These are phyloP conservation scores for Setophaga kirtlandii DNA, from an alignment of 2,113 vertebrate species.

Conservation along the genomic window DNA sequence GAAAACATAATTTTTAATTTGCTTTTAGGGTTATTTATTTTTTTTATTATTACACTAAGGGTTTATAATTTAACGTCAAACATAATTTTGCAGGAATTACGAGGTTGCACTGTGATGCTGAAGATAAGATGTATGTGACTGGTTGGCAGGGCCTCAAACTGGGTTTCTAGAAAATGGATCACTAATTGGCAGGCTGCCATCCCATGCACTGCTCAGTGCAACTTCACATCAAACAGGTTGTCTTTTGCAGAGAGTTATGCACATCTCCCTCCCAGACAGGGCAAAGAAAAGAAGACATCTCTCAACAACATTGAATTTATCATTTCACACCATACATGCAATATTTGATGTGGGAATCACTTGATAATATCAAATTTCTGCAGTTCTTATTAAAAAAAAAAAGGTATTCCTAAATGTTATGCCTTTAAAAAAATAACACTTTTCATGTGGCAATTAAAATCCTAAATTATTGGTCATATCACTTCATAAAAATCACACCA, in stretches of 20 bases:
- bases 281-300: not conserved
- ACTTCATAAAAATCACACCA: conserved; percentile 72
- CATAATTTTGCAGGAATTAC: conserved; percentile 79
- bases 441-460: conserved; percentile 56
- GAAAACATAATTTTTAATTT: conserved; percentile 86
- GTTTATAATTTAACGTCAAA: conserved; percentile 85
- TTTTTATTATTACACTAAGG: conserved; percentile 81
- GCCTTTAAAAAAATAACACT: not conserved
- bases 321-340: not conserved
- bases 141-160: conserved; percentile 68
- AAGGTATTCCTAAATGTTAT: not conserved
- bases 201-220: conserved; percentile 46
- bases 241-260: conserved; percentile 34
- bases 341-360: too few relatives aligned
- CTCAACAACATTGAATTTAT: not conserved
- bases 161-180: conserved; percentile 79
- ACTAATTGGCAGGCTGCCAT: conserved; percentile 74
- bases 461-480: conserved; percentile 55
- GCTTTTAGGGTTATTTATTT: conserved; percentile 83
- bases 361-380: not conserved
- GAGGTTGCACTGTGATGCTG: conserved; percentile 70
- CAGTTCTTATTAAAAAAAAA: not conserved
- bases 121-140: conserved; percentile 75
- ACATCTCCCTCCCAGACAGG: not conserved
- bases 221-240: conserved; percentile 53